phyloP scores from a whole-genome alignment of 2,797 vertebrate species.

The Macropodus opercularis region DNA sequence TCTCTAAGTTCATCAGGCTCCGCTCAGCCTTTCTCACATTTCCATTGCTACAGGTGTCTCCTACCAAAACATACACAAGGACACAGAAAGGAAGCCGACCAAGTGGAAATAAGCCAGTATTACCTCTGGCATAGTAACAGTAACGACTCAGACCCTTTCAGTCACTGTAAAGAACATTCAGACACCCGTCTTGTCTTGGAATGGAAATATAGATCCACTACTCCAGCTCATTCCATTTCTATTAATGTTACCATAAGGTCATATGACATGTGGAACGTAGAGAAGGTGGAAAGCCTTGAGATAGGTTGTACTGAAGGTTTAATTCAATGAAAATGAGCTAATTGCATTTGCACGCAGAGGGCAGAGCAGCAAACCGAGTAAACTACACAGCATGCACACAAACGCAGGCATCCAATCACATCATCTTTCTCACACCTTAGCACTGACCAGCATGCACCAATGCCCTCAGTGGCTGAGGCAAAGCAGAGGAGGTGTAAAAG shows the following conservation, averaged over 20 bases:
- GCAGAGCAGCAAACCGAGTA: conserved; percentile 12
- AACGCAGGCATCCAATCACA: conserved; percentile 26
- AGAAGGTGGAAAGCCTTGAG: conserved; percentile 51
- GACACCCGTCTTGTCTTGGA: conserved; percentile 14
- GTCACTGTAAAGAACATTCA: conserved; percentile 37
- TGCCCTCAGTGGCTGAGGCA: conserved; percentile 24
- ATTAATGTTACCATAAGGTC: conserved; percentile 55
- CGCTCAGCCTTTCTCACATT: background rate
- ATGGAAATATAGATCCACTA: conserved; percentile 56
- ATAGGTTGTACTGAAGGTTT: conserved; percentile 42
- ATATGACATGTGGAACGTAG: conserved; percentile 44
- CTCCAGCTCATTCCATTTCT: conserved; percentile 44
- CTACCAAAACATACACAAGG: conserved; percentile 2
- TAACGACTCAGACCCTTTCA: conserved; percentile 43
- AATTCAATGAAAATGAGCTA: conserved; percentile 66
- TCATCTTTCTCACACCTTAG: conserved; percentile 65
- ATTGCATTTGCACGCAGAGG: conserved; percentile 45
- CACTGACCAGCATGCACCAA: conserved; percentile 46
- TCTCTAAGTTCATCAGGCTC: conserved; percentile 2
- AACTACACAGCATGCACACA: conserved; percentile 27
- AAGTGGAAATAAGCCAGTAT: conserved; percentile 18
- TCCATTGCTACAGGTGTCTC: background rate
- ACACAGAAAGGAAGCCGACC: conserved; percentile 3
- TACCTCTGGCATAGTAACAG: conserved; percentile 43
- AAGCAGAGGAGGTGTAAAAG: conserved; percentile 61